Percentiles rank a stretch among this genome's conserved stretches.
phyloP scores from a whole-genome alignment of 2,113 vertebrate species.

The Forbesichthys agassizii region DNA sequence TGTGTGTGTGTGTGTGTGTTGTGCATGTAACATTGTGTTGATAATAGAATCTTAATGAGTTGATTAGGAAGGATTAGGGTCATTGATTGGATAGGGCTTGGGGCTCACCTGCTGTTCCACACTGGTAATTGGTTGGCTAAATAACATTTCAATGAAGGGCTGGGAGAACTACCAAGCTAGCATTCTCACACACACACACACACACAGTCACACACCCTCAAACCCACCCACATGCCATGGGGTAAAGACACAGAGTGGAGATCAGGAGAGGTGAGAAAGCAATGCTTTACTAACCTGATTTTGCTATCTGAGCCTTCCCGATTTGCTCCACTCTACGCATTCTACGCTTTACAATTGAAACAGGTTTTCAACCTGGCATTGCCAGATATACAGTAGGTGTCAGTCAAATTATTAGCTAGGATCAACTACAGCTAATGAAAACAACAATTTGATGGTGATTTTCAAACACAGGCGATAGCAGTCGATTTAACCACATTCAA shows the following conservation, averaged over 20 bases:
- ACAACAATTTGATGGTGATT: neutral
- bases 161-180: slow-evolving; percentile 49
- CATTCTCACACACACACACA: slow-evolving; percentile 37
- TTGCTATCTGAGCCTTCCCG: too few species aligned
- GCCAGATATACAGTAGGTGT: too few species aligned
- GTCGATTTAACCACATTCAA: too few species aligned
- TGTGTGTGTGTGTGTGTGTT: slow-evolving; percentile 8
- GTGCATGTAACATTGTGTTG: slow-evolving; percentile 25
- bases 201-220: slow-evolving; percentile 6
- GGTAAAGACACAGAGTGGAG: slow-evolving; percentile 8
- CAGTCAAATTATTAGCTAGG: too few species aligned
- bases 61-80: slow-evolving; percentile 71
- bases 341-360: too few species aligned
- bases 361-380: too few species aligned
- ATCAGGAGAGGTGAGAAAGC: too few species aligned
- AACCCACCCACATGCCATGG: neutral
- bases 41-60: slow-evolving; percentile 73
- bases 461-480: too few species aligned
- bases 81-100: slow-evolving; percentile 70
- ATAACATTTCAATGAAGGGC: slow-evolving; percentile 67
- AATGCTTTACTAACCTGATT: too few species aligned
- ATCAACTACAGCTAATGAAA: slow-evolving; percentile 37
- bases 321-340: too few species aligned
- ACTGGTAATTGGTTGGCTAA: slow-evolving; percentile 64
- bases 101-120: slow-evolving; percentile 66